Evolutionary conservation across 2,797 vertebrate species (phyloP).

Genomic region (Chaunax sp.): DNA sequence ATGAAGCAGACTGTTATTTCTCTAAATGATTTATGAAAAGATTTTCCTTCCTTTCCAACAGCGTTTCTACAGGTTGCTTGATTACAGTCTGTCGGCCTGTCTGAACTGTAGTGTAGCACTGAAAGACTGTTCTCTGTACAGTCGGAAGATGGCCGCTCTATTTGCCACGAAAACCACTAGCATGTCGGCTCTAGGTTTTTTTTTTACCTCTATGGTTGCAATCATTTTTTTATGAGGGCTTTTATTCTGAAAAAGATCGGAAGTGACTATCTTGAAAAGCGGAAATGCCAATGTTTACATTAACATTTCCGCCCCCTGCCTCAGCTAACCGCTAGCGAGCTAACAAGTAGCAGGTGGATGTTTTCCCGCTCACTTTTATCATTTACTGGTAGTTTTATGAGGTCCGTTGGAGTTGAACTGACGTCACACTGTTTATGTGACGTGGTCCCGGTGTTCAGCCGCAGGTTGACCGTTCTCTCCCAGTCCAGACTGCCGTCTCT

Average conservation of each 20-base stretch:
- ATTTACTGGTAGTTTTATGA: rapidly evolving
- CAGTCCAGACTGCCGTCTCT: background rate
- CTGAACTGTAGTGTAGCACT: too few relatives aligned
- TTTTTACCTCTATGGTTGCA: too few relatives aligned
- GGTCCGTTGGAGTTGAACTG: background rate
- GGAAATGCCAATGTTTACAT: slow-evolving; percentile 43
- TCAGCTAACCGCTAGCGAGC: slow-evolving; percentile 16
- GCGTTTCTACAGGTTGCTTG: too few relatives aligned
- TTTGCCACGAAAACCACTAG: too few relatives aligned
- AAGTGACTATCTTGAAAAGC: slow-evolving; percentile 35
- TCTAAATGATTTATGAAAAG: too few relatives aligned
- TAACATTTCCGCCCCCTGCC: background rate
- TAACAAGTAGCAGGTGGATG: slow-evolving; percentile 30
- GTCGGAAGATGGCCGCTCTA: too few relatives aligned
- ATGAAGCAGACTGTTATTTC: too few relatives aligned
- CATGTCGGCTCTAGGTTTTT: too few relatives aligned
- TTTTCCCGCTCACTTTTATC: background rate
- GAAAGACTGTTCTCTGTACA: too few relatives aligned
- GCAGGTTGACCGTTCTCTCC: background rate
- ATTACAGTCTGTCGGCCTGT: too few relatives aligned
- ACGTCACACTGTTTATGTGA: background rate
- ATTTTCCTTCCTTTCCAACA: too few relatives aligned
- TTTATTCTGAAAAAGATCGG: slow-evolving; percentile 3
- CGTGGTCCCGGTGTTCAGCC: background rate
- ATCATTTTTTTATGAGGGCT: background rate